Conservation (phyloP, 2,888 invertebrate species). For the Argyra leucocephala region DNA sequence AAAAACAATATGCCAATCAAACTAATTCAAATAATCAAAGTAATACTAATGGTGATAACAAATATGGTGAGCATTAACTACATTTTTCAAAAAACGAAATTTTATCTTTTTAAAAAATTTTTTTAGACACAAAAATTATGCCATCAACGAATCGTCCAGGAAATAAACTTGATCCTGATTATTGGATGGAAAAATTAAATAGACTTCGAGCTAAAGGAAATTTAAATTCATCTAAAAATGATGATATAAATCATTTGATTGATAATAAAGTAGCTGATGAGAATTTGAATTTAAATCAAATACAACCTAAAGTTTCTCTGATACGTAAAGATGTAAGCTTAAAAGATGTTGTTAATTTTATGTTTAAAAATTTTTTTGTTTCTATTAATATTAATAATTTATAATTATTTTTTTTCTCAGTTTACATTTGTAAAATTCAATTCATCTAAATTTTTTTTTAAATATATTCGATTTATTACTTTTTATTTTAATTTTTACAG, state of each 20-base stretch:
- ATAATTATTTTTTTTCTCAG: not conserved
- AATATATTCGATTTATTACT: constrained; percentile 15
- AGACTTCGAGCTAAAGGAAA: constrained; percentile 34
- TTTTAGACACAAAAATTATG: constrained; percentile 24
- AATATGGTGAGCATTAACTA: constrained; percentile 23
- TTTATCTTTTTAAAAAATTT: constrained; percentile 28
- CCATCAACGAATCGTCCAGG: constrained; percentile 23
- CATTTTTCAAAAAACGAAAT: constrained; percentile 9
- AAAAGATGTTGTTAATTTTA: not conserved
- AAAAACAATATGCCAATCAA: constrained; percentile 23
- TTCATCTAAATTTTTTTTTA: not conserved
- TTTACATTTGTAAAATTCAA: not conserved
- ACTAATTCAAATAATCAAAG: constrained; percentile 19
- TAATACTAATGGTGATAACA: constrained; percentile 26
- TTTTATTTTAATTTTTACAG: constrained; percentile 27
- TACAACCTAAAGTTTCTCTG: constrained; percentile 37
- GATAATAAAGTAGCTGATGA: constrained; percentile 43
- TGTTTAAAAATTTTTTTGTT: not conserved
- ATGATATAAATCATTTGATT: constrained; percentile 32
- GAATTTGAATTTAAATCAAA: constrained; percentile 40
- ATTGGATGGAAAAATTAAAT: constrained; percentile 42
- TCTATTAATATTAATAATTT: not conserved
- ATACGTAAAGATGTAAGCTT: constrained; percentile 38
- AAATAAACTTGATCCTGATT: constrained; percentile 37
- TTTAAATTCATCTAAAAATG: constrained; percentile 20